Conservation (phyloP, 2,888 invertebrate genomes). For the Frankliniella intonsa region DNA sequence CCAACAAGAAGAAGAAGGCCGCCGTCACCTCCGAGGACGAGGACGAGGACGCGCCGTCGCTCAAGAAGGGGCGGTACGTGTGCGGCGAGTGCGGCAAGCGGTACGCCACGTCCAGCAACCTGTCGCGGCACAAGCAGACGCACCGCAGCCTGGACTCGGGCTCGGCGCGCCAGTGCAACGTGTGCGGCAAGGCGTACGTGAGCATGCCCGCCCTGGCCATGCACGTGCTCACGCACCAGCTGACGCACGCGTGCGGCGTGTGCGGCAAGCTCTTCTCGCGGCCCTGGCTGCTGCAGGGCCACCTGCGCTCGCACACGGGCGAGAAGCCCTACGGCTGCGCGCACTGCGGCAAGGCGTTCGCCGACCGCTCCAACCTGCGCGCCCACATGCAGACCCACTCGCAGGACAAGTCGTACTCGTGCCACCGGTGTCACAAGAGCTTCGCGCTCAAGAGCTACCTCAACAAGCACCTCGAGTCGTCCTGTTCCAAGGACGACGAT, state of each 20-base stretch:
- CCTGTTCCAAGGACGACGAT: constrained; percentile 61
- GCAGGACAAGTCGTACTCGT: constrained; percentile 82
- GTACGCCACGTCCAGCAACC: constrained; percentile 85
- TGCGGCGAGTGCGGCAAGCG: constrained; percentile 88
- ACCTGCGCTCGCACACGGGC: constrained; percentile 84
- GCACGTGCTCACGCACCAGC: constrained; percentile 88
- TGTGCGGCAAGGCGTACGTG: constrained; percentile 94
- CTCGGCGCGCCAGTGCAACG: constrained; percentile 89
- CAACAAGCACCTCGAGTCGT: constrained; percentile 90
- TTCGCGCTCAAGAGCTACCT: constrained; percentile 94
- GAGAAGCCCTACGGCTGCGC: constrained; percentile 92
- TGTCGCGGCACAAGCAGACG: constrained; percentile 86
- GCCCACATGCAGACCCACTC: constrained; percentile 97
- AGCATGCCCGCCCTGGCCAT: constrained; percentile 96
- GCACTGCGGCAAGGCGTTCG: constrained; percentile 91
- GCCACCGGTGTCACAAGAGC: constrained; percentile 80
- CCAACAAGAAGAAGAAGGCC: constrained; percentile 37
- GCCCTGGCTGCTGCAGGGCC: constrained; percentile 88
- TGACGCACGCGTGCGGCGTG: constrained; percentile 85
- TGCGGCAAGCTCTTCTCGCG: constrained; percentile 93
- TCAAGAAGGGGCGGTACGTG: constrained; percentile 54
- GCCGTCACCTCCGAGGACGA: constrained; percentile 41
- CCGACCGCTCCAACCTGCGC: constrained; percentile 86
- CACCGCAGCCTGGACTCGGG: constrained; percentile 89
- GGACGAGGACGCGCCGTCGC: constrained; percentile 38